Base-by-base conservation (phyloP, 2,113 vertebrate species). In the Campylomormyrus tamandua region DNA sequence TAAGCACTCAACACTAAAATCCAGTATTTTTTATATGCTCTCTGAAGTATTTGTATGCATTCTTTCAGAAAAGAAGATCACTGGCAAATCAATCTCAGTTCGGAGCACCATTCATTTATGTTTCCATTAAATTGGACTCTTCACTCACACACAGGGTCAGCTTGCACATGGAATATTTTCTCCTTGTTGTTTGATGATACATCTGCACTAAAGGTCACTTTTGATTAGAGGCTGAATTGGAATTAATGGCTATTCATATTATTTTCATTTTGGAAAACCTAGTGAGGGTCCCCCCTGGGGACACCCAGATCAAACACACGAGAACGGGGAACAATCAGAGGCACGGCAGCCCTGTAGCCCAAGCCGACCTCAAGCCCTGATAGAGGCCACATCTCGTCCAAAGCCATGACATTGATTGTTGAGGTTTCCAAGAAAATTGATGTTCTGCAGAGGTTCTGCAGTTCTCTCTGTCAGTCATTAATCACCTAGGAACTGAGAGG, bases 171-270 rank as follows among this genome's bases (percentile, higher is more conserved):
- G 50, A 50, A 87, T 48, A 52, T 53, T 87, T 50, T 6, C 48
- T 27, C 85, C 21, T 39, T 6, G 24, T 50, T 87, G 46, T 87
- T 87, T 48, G 27, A 35, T 49, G 50, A 87, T 87, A 56, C n/a
- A 87, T 56, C 50, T 53, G 49, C n/a, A 31, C 15, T 87, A 53
- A 87, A 87, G 85, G 85, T 87, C 4, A 53, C 48, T 56, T 87
- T 87, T 53, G 31, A 87, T 87, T 87, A 87, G 48, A 52, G 4
- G 50, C 50, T 53, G 49, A 87, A 15, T 39, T n/a, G 2, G 49
- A 87, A 87, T 87, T 87, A 87, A 87, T 13, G 6, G 50, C 50
- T 42, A 56, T 87, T 87, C 49, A 53, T 35, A 56, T 87, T 27
- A 56, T 87, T 87, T 35, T 87, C 85, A 87, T 87, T 56, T 56